Evolutionary conservation across 2,888 invertebrate species (phyloP), one percentile per base, ranked within the genome.

Genomic region (Zygothrica quintamaculata): DNA sequence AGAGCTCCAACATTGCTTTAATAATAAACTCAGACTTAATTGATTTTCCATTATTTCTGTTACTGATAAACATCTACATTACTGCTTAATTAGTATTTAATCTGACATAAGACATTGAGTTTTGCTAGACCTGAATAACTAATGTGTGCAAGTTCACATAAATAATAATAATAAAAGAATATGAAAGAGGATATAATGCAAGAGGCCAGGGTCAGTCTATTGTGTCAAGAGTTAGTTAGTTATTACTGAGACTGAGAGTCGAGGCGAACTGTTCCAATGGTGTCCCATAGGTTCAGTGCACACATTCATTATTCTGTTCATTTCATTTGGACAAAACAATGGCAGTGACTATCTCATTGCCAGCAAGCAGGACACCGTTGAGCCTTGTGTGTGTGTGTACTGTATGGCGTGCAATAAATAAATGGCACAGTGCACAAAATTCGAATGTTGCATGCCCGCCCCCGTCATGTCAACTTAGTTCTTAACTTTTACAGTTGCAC

Each of bases 341-440:
- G 74, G 70, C 64, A 64, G 55, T 40, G 78, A 76, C 86, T 85
- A 85, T 80, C 79, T 85, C 74, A 76, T 82, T 78, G 65, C 55
- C 53, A 74, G 48, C 82, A 84, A 76, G 37, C 51, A 37, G 40
- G 50, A 47, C 31, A 18, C 39, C 53, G 37, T 29, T n/a, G 25
- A 39, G 39, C 9, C 7, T 18, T 4, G 16, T 15, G 56, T 31
- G 43, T 53, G 15, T 37, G 31, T 59, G 48, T 9, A 31, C 51
- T 57, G 39, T 36, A 50, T 39, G 57, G 43, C 64, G 43, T 67
- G 79, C 77, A 74, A 80, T 80, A 80, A 82, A 80, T 80, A 80
- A 79, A 74, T 79, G 65, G 71, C 59, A 85, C 80, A 85, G 79
- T 79, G 79, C 84, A 73, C 79, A 75, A 65, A 61, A 77, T 70